Evolutionary conservation across 2,888 invertebrate genomes (phyloP).

Genomic region (Sinopyrophorus schimmeli): DNA sequence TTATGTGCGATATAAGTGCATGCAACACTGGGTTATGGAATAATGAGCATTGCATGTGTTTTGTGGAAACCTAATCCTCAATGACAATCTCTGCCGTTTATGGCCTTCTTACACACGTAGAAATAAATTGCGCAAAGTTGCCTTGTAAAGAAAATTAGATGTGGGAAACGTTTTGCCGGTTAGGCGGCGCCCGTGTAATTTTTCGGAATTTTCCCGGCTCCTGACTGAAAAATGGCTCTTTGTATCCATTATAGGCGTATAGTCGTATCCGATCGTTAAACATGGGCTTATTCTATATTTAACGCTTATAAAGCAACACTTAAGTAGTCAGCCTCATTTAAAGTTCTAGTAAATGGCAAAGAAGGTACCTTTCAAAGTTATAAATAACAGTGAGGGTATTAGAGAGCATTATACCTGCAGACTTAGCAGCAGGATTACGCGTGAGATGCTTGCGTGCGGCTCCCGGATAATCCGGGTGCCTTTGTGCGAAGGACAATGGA

Average conservation of each 20-base stretch:
- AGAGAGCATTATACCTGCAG: slow-evolving; percentile 38
- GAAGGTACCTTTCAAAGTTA: slow-evolving; percentile 38
- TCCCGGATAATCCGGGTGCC: slow-evolving; percentile 42
- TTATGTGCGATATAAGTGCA: too few relatives aligned
- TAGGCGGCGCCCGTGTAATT: too few relatives aligned
- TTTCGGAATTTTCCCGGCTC: too few relatives aligned
- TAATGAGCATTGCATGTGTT: too few relatives aligned
- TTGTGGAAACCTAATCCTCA: too few relatives aligned
- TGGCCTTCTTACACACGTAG: too few relatives aligned
- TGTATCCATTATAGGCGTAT: background rate
- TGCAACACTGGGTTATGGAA: too few relatives aligned
- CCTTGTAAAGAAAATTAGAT: too few relatives aligned
- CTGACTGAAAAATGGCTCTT: too few relatives aligned
- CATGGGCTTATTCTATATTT: slow-evolving; percentile 23
- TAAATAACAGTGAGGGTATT: slow-evolving; percentile 41
- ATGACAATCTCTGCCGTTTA: too few relatives aligned
- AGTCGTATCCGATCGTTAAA: slow-evolving; percentile 20
- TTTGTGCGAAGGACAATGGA: slow-evolving; percentile 47
- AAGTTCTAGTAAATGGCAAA: slow-evolving; percentile 33
- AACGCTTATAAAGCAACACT: slow-evolving; percentile 23
- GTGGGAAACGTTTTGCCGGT: too few relatives aligned
- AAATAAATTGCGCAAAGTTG: too few relatives aligned
- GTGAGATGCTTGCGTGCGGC: slow-evolving; percentile 44
- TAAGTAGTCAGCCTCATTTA: slow-evolving; percentile 25
- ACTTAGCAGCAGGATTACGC: slow-evolving; percentile 41